phyloP scores from a whole-genome alignment of 2,888 invertebrate genomes.

The Drosophila limbata region DNA sequence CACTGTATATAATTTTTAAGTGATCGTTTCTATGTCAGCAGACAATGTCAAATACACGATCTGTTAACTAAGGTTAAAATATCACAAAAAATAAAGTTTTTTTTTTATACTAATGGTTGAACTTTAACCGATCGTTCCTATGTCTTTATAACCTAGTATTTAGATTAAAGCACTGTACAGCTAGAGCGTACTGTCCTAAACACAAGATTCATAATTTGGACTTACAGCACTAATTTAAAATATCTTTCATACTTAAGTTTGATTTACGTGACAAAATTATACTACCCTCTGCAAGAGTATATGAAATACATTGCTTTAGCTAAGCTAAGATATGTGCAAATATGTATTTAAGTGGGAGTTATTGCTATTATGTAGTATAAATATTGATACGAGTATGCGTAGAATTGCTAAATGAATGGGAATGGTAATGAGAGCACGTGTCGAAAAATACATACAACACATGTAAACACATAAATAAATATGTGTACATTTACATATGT shows the following conservation, averaged over 20 bases:
- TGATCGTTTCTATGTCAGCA: not conserved
- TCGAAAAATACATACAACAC: not conserved
- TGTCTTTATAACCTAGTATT: too few relatives aligned
- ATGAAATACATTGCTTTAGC: constrained; percentile 6
- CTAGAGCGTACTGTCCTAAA: too few relatives aligned
- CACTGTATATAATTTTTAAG: not conserved
- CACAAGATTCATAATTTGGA: too few relatives aligned
- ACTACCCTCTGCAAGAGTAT: not conserved
- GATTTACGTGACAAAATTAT: not conserved
- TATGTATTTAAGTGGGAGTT: constrained; percentile 1
- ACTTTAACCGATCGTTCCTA: too few relatives aligned
- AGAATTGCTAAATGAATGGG: constrained; percentile 1
- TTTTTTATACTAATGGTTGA: too few relatives aligned
- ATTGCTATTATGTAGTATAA: constrained; percentile 4
- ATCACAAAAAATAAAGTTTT: too few relatives aligned
- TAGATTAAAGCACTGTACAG: too few relatives aligned
- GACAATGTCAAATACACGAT: too few relatives aligned
- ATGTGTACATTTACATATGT: not conserved
- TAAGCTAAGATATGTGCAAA: constrained; percentile 15
- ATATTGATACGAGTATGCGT: constrained; percentile 1
- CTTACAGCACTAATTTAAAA: too few relatives aligned
- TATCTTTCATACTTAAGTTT: not conserved
- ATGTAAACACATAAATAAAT: not conserved
- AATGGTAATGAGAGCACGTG: constrained; percentile 6
- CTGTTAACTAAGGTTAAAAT: too few relatives aligned